Base-by-base conservation (phyloP, 1,140 invertebrate species). In the Drosophila triauraria region DNA sequence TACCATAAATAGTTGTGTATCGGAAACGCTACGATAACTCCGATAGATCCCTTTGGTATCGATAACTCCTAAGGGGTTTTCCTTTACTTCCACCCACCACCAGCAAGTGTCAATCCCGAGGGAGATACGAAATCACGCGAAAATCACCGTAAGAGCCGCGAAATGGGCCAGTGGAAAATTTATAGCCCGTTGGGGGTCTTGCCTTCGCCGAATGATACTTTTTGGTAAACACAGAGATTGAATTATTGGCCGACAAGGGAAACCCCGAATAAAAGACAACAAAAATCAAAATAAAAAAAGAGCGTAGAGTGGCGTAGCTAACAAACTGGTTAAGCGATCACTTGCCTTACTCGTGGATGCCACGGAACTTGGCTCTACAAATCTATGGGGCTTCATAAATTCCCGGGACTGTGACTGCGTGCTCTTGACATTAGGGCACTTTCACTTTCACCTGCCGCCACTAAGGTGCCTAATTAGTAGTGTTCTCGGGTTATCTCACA, bases 121-220 rank as follows among this genome's bases (percentile, higher is more conserved):
- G 30, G 38, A 20, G 38, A 51, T 61, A 59, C 17, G 54, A 51
- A 43, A 58, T 48, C 44, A 15, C 35, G 40, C 35, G 6, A 20
- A 25, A 56, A 44, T 12, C 12, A 20, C 40, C 40, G 3, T 40
- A 7, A n/a, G 43, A 17, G 2, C 48, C 47, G n/a, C 51, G 42
- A 60, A 81, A 78, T 63, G 50, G 54, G 50, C 30, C 58, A 82
- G 48, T 82, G 82, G 82, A 85, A 85, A 78, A 80, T 72, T 87
- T 84, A 46, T 38, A 23, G 43, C 60, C 25, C 6, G 17, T 25
- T 47, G 62, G 46, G 51, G 44, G 54, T 79, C 69, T 63, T 78
- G 38, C 43, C 40, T 48, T 53, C 12, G 10, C 7, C 44, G 25
- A 76, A 75, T 76, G 60, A 76, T 67, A 58, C 47, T 17, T 46